Percentiles rank a stretch among this genome's conserved stretches.
Conservation (phyloP, 1,140 invertebrate species). For the Drosophila parabipectinata region DNA sequence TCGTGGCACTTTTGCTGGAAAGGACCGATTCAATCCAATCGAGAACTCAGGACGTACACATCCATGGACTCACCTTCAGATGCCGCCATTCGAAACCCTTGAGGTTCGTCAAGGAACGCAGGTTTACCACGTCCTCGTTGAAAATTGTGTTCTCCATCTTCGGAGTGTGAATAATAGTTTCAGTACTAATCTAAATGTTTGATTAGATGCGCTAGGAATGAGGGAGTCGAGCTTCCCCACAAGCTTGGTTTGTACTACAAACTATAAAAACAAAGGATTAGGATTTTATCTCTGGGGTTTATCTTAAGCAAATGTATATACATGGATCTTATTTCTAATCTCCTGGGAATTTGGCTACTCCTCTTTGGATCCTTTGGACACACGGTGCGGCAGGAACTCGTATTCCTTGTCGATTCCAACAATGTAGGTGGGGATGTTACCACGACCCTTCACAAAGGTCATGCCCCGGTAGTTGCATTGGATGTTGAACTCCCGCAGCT, state of each 20-base stretch:
- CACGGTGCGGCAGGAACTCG: constrained; percentile 69
- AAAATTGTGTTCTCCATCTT: background rate
- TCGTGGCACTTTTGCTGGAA: constrained; percentile 13
- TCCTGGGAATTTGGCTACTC: constrained; percentile 38
- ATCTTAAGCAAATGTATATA: constrained; percentile 14
- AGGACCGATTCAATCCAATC: background rate
- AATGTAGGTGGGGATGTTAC: constrained; percentile 90
- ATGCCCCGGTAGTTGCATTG: constrained; percentile 89
- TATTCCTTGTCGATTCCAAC: constrained; percentile 88
- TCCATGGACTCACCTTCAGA: constrained; percentile 11
- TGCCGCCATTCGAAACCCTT: constrained; percentile 22
- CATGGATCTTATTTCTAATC: constrained; percentile 28
- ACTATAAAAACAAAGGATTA: too few species aligned
- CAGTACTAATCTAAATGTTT: background rate
- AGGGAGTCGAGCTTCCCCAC: background rate
- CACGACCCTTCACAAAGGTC: constrained; percentile 91
- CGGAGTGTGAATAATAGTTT: background rate
- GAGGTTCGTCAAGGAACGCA: constrained; percentile 1
- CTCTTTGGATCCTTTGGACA: background rate
- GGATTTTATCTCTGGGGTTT: background rate
- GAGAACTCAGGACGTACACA: background rate
- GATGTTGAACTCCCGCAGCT: constrained; percentile 88
- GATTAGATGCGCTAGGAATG: background rate
- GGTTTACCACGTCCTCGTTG: constrained; percentile 13
- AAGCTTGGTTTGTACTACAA: too few species aligned